phyloP scores from a whole-genome alignment of 1,140 invertebrate genomes.

The Drosophila cardini region DNA sequence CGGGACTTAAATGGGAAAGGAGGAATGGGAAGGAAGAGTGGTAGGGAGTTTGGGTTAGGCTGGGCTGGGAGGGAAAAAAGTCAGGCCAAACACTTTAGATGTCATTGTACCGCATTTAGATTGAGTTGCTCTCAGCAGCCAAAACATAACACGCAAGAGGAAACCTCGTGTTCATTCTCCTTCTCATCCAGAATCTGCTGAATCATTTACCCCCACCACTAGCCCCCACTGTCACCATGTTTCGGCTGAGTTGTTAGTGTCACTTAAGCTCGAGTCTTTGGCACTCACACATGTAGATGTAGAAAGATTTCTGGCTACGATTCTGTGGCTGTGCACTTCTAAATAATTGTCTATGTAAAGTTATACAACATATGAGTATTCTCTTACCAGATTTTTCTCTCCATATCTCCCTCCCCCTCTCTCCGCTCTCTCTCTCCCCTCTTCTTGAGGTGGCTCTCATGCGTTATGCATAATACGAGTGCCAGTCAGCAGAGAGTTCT shows the following conservation, averaged over 20 bases:
- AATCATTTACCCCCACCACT: not conserved
- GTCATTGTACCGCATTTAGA: conserved; percentile 83
- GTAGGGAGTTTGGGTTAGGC: conserved; percentile 41
- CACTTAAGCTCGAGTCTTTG: conserved; percentile 79
- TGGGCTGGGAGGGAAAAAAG: conserved; percentile 41
- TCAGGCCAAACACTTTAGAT: conserved; percentile 78
- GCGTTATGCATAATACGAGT: conserved; percentile 71
- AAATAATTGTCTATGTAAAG: conserved; percentile 82
- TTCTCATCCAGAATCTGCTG: conserved; percentile 10
- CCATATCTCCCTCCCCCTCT: not conserved
- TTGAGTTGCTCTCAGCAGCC: conserved; percentile 79
- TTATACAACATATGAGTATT: conserved; percentile 60
- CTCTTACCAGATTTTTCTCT: conserved; percentile 12
- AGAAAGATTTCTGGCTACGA: conserved; percentile 35
- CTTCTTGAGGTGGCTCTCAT: conserved; percentile 29
- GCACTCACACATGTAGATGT: conserved; percentile 68
- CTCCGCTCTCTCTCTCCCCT: not conserved
- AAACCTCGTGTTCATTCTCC: conserved; percentile 18
- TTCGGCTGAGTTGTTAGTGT: conserved; percentile 67
- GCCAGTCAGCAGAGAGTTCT: conserved; percentile 33
- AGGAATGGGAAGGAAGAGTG: conserved; percentile 1
- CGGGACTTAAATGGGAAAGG: not conserved
- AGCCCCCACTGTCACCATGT: not conserved
- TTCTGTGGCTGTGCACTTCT: conserved; percentile 65
- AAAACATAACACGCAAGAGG: conserved; percentile 70